Evolutionary conservation across 1,140 invertebrate genomes (phyloP), one percentile per base, ranked within the genome.

Genomic region (Bombus impatiens): DNA sequence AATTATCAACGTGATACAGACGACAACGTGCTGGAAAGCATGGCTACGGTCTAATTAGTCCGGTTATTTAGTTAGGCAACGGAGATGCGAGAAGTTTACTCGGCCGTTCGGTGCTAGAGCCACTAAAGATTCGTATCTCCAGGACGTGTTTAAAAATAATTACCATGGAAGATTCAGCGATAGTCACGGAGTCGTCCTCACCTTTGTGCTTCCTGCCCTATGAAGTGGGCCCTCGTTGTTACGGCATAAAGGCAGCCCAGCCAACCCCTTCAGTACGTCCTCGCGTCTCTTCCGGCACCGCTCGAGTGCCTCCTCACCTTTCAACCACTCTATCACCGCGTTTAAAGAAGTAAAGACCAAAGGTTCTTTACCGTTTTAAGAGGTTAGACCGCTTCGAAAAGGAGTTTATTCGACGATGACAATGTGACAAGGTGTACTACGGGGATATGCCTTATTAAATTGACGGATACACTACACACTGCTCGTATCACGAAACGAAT

Each of bases 81-180:
- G 59, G n/a, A 84, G 86, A 86, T 53, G 71, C 78, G 86, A 88
- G 81, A 86, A 92, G 90, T 91, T 92, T 92, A 93, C 88, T 32
- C 89, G 78, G 75, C 72, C 78, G 88, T 89, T 79, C 88, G 85
- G 84, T 82, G 77, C 86, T 82, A 88, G 65, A 88, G 53, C 71
- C 35, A 87, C 78, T 67, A 77, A 84, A 93, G 95, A 95, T 95
- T 85, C 92, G 85, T 95, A 95, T 95, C 95, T 93, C 89, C 93
- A 93, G 93, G 93, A 93, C 94, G 94, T 95, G 95, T 95, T 95
- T 95, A 94, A 95, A 95, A 95, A 95, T 95, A 95, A 95, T 95
- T 95, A 95, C 94, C 92, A 89, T 53, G 87, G 83, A 92, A 95
- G 95, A 95, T 95, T 68, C 91, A 89, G 83, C 92, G 95, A 95